These are phyloP conservation scores for Pomatorhinus ruficollis DNA, from an alignment of 2,113 vertebrate genomes.

Conservation along the genomic window DNA sequence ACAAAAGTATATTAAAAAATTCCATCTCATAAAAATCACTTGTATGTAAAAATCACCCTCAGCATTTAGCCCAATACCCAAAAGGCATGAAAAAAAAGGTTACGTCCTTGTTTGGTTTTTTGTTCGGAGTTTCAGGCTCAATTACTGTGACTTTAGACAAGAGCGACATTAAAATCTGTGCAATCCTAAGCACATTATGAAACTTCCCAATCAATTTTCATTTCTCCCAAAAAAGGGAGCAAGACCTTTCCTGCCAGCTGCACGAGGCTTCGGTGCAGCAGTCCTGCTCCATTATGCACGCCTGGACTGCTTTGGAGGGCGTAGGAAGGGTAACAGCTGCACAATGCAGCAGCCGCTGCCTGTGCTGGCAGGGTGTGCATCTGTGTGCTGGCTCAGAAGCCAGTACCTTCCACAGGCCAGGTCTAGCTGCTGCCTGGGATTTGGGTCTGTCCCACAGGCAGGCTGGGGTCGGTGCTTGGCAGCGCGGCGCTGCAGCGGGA, in stretches of 20 bases:
- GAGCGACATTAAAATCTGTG: neutral
- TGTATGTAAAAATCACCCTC: neutral
- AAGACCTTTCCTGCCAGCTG: neutral
- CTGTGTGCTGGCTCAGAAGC: conserved; percentile 34
- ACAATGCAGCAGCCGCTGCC: neutral
- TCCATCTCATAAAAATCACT: neutral
- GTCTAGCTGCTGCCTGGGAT: conserved; percentile 57
- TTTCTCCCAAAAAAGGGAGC: neutral
- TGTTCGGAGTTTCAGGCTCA: neutral
- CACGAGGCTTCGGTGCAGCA: neutral
- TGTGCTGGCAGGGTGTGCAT: neutral
- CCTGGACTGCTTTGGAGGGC: neutral
- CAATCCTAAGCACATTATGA: neutral
- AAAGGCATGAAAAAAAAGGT: neutral
- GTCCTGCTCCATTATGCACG: neutral
- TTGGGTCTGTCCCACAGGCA: conserved; percentile 42
- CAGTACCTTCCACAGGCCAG: neutral
- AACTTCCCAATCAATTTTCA: neutral
- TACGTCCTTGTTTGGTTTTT: neutral
- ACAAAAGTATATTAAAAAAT: neutral
- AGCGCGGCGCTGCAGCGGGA: neutral
- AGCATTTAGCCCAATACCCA: neutral
- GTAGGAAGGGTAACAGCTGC: conserved; percentile 51
- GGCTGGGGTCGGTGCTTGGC: neutral
- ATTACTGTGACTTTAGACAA: neutral